Conservation (phyloP, 2,113 vertebrate species). For the Arizona elegans region DNA sequence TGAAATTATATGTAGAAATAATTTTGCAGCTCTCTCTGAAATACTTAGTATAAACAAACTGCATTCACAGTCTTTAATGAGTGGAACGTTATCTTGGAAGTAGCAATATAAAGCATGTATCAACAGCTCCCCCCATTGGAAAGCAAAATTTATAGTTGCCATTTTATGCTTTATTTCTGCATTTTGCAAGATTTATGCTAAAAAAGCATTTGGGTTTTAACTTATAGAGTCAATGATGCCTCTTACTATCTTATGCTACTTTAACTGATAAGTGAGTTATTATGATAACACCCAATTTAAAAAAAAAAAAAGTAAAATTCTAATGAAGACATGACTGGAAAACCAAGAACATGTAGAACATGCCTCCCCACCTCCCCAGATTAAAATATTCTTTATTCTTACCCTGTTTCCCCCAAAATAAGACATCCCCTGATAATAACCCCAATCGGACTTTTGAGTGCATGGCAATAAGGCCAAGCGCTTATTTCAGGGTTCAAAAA, state of each 20-base stretch:
- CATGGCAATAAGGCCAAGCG: too few relatives aligned
- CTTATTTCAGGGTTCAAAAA: too few relatives aligned
- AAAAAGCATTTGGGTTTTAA: background rate
- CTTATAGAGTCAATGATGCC: background rate
- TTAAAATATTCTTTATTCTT: too few relatives aligned
- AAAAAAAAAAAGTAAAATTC: background rate
- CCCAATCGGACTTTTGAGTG: too few relatives aligned
- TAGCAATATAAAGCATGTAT: conserved; percentile 31
- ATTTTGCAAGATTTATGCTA: background rate
- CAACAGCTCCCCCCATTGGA: conserved; percentile 65
- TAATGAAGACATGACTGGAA: background rate
- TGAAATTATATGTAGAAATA: conserved; percentile 64
- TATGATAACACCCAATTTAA: background rate
- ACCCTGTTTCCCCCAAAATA: too few relatives aligned
- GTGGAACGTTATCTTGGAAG: background rate
- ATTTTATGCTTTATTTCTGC: background rate
- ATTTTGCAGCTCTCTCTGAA: conserved; percentile 62
- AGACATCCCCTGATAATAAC: too few relatives aligned
- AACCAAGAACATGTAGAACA: background rate
- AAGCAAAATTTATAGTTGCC: background rate
- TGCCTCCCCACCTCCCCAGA: too few relatives aligned
- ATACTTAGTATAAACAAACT: conserved; percentile 64
- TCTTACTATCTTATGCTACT: background rate
- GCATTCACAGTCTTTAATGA: conserved; percentile 43
- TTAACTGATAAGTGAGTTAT: background rate